Percentiles rank a stretch among this genome's conserved stretches.
These are phyloP conservation scores for Crypturellus undulatus DNA, from an alignment of 2,113 vertebrate species.

Conservation along the genomic window DNA sequence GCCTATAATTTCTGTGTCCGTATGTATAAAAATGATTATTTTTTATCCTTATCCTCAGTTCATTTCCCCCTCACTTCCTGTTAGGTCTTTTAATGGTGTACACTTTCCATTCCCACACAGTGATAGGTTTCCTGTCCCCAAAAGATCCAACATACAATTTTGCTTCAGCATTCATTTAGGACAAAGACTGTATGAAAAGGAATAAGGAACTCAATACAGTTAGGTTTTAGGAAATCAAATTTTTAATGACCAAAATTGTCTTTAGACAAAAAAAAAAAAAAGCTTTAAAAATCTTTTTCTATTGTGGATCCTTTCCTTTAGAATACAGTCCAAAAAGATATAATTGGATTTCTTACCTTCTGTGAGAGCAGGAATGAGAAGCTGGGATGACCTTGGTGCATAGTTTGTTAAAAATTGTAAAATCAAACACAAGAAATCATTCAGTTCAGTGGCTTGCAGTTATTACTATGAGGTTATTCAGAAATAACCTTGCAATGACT, in stretches of 20 bases:
- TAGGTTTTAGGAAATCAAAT: background rate
- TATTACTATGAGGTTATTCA: background rate
- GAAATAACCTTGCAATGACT: background rate
- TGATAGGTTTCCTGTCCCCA: background rate
- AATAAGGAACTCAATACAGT: background rate
- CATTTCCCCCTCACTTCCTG: background rate
- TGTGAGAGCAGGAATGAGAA: background rate
- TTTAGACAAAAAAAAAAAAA: background rate
- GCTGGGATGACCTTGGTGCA: background rate
- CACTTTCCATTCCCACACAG: background rate
- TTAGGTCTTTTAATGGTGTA: background rate
- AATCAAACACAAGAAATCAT: background rate
- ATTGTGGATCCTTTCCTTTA: background rate
- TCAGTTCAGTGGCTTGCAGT: background rate
- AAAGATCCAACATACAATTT: background rate
- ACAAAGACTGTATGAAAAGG: background rate
- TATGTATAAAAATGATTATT: background rate
- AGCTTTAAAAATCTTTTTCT: background rate
- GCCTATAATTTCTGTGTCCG: background rate
- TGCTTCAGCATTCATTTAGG: background rate
- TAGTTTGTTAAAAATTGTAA: background rate
- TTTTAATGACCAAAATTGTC: background rate
- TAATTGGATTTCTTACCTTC: background rate
- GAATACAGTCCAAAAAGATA: background rate
- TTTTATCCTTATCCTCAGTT: background rate